Evolutionary conservation across 1,140 invertebrate genomes (phyloP).

Genomic region (Dreissena rostriformis): DNA sequence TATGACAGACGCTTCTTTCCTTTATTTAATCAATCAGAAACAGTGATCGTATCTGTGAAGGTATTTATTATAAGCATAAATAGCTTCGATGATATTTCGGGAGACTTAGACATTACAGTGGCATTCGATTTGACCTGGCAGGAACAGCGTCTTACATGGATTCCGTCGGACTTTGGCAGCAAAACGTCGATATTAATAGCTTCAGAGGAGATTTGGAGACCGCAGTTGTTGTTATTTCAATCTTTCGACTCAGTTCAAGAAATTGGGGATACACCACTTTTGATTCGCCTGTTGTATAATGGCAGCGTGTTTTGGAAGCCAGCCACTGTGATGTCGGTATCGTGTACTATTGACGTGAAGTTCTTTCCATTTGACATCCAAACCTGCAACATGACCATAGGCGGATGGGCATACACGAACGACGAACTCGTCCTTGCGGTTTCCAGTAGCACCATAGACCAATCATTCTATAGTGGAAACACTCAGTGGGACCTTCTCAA

Average conservation of each 20-base stretch:
- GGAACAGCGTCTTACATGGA: slow-evolving; percentile 34
- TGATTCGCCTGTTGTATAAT: slow-evolving; percentile 7
- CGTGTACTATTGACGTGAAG: slow-evolving; percentile 44
- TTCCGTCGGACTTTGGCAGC: slow-evolving; percentile 25
- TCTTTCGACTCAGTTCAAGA: slow-evolving; percentile 23
- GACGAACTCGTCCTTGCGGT: slow-evolving; percentile 4
- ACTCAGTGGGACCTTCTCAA: slow-evolving; percentile 28
- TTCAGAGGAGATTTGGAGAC: slow-evolving; percentile 34
- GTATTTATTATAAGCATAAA: slow-evolving; percentile 22
- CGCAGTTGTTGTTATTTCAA: slow-evolving; percentile 29
- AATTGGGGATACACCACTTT: slow-evolving; percentile 16
- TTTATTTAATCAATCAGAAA: slow-evolving; percentile 19
- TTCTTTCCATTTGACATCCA: slow-evolving; percentile 48
- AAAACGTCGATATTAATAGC: slow-evolving; percentile 30
- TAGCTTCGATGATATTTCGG: slow-evolving; percentile 46
- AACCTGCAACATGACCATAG: slow-evolving; percentile 13
- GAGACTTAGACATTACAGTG: slow-evolving; percentile 15
- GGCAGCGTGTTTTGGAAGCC: slow-evolving; percentile 15
- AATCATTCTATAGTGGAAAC: slow-evolving; percentile 3
- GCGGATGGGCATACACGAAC: neutral
- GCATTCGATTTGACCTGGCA: slow-evolving; percentile 21
- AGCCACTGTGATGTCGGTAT: slow-evolving; percentile 1
- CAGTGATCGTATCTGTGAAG: neutral
- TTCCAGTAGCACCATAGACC: neutral
- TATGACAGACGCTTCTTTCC: slow-evolving; percentile 34